Base-by-base conservation (phyloP, 2,113 vertebrate species). In the human region DNA sequence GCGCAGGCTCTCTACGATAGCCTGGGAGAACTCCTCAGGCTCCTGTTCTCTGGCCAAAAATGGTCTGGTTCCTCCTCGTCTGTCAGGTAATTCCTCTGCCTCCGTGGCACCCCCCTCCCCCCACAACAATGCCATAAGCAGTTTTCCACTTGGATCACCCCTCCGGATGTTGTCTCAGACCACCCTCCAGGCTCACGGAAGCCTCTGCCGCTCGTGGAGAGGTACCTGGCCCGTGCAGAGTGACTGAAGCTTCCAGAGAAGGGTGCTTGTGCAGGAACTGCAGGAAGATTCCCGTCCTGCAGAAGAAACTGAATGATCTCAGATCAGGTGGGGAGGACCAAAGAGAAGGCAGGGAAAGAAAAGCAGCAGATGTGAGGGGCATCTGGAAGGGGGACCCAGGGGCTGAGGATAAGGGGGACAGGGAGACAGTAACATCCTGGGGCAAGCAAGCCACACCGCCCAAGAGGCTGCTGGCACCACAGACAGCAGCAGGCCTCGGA, bases 361-460 rank as follows among this genome's bases (percentile, higher is more conserved):
- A 89, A 88, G 59, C 27, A 5, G 48, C 16, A 18, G n/a, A 18
- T 18, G 11, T 20, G 30, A 94, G 61, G 38, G 9, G 23, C 32
- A 32, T 27, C 17, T 73, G 52, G 35, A 35, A n/a, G 20, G 70
- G 18, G 38, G n/a, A 48, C 43, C n/a, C 57, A 35, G 12, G 48
- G 43, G 9, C 48, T 55, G 25, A 64, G 32, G 61, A 23, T 22
- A 23, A 64, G 48, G 30, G 18, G 43, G 32, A 38, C 13, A 20
- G 23, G n/a, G 40, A 40, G 70, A 23, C 25, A 38, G 86, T 30
- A 10, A 32, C 13, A 13, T 72, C 92, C n/a, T 1, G 8, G 2
- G 13, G 43, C 9, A 2, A 1, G 14, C 0, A 0, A 68, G 68
- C 57, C 68, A 45, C 1, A 0, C 5, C 3, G 32, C 84, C 27